Base-by-base conservation (phyloP, 2,113 vertebrate genomes). In the Canis aureus region DNA sequence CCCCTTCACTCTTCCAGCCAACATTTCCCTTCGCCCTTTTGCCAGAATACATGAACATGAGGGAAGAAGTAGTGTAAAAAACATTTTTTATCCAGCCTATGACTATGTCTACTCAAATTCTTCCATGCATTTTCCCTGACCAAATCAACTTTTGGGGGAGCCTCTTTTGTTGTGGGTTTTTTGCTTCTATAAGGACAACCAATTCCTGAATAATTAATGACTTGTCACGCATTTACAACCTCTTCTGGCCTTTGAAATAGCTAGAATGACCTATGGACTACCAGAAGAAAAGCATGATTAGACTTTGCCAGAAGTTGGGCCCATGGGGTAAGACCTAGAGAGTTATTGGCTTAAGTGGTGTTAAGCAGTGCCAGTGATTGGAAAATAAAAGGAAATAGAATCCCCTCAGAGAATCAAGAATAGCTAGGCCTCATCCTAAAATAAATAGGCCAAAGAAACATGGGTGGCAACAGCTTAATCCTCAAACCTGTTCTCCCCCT, bases 331-430 rank as follows among this genome's bases (percentile, higher is more conserved):
- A 93, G 93, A 94, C 91, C 89, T 89, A 35, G 74, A 96, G 96
- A 84, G 95, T 93, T 92, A 94, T 51, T 97, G 97, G 97, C 96
- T 97, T 97, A 97, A 97, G 97, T 96, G 95, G 96, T 96, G 90
- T 96, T 97, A 97, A 97, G 87, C 80, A 97, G 83, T 0, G 59
- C 78, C 92, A 88, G 35, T 80, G 80, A 95, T 73, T 96, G 71
- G 97, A 95, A 96, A 97, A 97, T 92, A 69, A 96, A 95, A 95
- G 92, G 98, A 97, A 97, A 97, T 69, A 88, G 92, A 97, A 97
- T 96, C 95, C 84, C 74, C 92, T 94, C 87, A 17, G 73, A 83
- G 87, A 91, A 92, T 86, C 92, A 69, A 95, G 80, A 92, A 66
- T 57, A 97, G 76, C 80, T 49, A 85, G 66, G 91, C 71, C 60